These are phyloP conservation scores for Phortica variegata DNA, from an alignment of 1,140 invertebrate species.

Conservation along the genomic window DNA sequence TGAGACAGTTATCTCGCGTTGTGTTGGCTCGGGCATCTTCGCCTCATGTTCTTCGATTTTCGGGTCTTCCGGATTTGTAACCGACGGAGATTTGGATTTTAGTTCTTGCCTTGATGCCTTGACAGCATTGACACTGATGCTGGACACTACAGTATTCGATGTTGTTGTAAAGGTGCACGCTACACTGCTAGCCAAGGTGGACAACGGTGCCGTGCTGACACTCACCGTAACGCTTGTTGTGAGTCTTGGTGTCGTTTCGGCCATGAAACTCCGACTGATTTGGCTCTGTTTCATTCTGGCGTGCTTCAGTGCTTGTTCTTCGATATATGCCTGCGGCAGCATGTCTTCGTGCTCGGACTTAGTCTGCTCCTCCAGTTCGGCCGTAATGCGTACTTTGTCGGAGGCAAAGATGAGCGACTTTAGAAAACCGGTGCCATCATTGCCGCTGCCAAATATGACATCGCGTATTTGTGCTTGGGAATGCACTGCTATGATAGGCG, in stretches of 20 bases:
- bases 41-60: slow-evolving; percentile 43
- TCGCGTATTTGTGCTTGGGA: slow-evolving; percentile 49
- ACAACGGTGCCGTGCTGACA: neutral
- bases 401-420: slow-evolving; percentile 52
- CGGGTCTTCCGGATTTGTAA: slow-evolving; percentile 30
- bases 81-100: neutral
- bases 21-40: slow-evolving; percentile 27
- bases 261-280: slow-evolving; percentile 32
- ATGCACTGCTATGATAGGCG: slow-evolving; percentile 29
- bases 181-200: slow-evolving; percentile 1
- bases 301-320: slow-evolving; percentile 72
- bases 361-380: slow-evolving; percentile 41
- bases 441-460: slow-evolving; percentile 43
- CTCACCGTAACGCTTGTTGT: neutral
- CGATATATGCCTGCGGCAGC: slow-evolving; percentile 74
- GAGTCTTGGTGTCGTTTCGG: slow-evolving; percentile 6
- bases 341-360: slow-evolving; percentile 38
- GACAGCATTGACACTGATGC: slow-evolving; percentile 2
- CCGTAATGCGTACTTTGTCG: slow-evolving; percentile 48
- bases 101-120: neutral
- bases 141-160: no score
- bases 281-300: slow-evolving; percentile 73
- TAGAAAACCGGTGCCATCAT: slow-evolving; percentile 46
- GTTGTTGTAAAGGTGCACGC: slow-evolving; percentile 3
- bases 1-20: neutral